Conservation (phyloP, 37 sponge, comb jelly and placozoan species). For the Spongia lamella region DNA sequence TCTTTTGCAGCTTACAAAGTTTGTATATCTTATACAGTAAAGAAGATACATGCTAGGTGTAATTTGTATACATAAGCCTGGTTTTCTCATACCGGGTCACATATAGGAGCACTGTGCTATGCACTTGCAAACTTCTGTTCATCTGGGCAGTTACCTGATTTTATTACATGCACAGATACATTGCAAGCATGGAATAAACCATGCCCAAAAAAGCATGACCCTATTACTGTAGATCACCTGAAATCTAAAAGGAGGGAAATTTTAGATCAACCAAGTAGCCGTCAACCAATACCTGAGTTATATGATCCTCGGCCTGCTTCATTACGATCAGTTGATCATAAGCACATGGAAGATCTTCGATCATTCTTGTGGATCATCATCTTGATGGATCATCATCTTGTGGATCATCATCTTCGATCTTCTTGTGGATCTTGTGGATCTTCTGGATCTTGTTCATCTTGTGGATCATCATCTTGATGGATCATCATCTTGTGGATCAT, state of each 20-base stretch:
- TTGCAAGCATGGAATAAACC: constrained; percentile 33
- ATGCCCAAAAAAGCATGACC: constrained; percentile 12
- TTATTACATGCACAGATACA: constrained; percentile 17
- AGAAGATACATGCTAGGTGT: no score
- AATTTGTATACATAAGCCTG: no score
- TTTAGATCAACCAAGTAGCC: not conserved
- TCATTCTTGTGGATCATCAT: constrained; percentile 20
- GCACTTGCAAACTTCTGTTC: constrained; percentile 4
- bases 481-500: no score
- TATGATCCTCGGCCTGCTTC: constrained; percentile 37
- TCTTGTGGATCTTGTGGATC: no score
- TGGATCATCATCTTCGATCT: no score
- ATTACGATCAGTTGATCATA: not conserved
- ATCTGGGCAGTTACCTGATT: constrained; percentile 16
- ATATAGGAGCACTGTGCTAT: constrained; percentile 54
- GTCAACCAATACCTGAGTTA: not conserved
- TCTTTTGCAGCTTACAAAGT: no score
- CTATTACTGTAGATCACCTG: constrained; percentile 25
- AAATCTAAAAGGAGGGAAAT: not conserved
- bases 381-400: constrained; percentile 3
- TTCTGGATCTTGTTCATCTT: no score
- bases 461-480: constrained; percentile 5
- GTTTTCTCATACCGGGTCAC: no score
- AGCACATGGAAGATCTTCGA: constrained; percentile 28
- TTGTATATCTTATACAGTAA: no score